Evolutionary conservation across 2,113 vertebrate genomes (phyloP), one percentile per base, ranked within the genome.

Genomic region (Brienomyrus longianalis): DNA sequence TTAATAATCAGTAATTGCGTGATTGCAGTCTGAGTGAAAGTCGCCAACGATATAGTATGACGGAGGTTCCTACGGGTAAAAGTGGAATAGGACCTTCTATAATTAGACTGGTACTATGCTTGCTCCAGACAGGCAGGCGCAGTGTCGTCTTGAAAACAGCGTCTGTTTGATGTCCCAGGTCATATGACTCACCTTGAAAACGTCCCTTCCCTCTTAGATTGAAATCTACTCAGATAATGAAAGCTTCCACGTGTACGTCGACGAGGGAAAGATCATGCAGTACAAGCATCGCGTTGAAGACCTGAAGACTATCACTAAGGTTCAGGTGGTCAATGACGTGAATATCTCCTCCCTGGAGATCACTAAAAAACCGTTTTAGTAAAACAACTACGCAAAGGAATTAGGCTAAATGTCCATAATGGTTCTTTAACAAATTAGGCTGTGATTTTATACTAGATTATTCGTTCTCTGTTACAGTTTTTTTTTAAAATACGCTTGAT

Each of bases 181-280:
- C 17, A 10, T 19, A 43, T 88, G 54, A 59, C 35, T 83, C 10
- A 89, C 52, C 17, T 80, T 5, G 51, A 47, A 80, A 35, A 35
- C 50, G 15, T 77, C 7, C 13, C 50, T 70, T 84, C 45, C 35
- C 19, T 21, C 8, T 27, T 59, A 97, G 96, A 93, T 97, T 15
- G 96, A 97, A 95, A 96, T 97, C 88, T 96, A 95, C 91, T 96
- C 96, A 0, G 96, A 97, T 2, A 86, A 91, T 0, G 95, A 96
- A 66, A 92, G 95, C 92, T 97, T 97, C 92, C 95, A 97, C 1
- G 88, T 97, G 90, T 96, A 95, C 13, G 92, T 96, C 0, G 92
- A 96, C 27, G 95, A 96, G 62, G 93, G 91, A 88, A 95, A 95
- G 90, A 93, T 96, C 45, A 91, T 96, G 47, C 95, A 96, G 90